These are phyloP conservation scores for Eidolon helvum DNA, from an alignment of 2,113 vertebrate species.

Conservation along the genomic window DNA sequence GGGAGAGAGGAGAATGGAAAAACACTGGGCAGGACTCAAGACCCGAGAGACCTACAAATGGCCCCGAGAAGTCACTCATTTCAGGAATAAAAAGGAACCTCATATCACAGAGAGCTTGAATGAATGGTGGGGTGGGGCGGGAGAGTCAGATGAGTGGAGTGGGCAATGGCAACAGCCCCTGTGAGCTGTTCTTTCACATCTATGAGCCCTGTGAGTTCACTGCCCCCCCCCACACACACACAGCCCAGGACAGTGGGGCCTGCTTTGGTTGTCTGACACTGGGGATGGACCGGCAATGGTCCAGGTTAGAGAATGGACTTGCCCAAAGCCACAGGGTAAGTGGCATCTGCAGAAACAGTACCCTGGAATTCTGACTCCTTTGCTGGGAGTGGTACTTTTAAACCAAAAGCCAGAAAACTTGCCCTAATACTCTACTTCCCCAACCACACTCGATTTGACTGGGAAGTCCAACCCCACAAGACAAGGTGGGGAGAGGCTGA, in stretches of 20 bases:
- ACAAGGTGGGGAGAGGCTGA: not conserved
- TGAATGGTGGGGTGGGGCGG: not conserved
- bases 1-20: not conserved
- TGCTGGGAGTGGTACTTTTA: not conserved
- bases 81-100: not conserved
- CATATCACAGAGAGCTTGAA: not conserved
- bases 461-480: not conserved
- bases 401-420: not conserved
- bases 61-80: not conserved
- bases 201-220: not conserved
- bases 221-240: too few relatives aligned
- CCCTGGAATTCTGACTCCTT: not conserved
- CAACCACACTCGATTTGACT: not conserved
- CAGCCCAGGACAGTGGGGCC: not conserved
- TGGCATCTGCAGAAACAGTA: not conserved
- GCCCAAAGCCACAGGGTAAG: not conserved
- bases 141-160: too few relatives aligned
- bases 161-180: not conserved
- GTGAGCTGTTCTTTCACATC: not conserved
- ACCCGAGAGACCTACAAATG: not conserved
- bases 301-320: not conserved
- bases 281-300: not conserved
- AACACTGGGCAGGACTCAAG: not conserved
- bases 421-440: not conserved
- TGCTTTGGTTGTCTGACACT: not conserved